Conservation (phyloP, 2,888 invertebrate genomes). For the Scotopteryx bipunctaria region DNA sequence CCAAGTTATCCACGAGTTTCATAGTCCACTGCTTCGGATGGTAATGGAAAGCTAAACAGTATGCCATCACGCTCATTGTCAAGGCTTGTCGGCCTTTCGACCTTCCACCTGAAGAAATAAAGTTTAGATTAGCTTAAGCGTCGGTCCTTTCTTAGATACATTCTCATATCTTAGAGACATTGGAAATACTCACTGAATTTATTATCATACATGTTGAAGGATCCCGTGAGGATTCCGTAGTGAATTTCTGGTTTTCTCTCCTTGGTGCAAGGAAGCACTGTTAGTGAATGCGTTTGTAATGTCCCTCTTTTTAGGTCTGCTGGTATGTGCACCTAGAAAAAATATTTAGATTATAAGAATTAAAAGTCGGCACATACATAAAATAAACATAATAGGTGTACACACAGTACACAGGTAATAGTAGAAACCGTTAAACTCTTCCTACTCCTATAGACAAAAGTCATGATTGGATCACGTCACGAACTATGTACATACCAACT, state of each 20-base stretch:
- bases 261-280: constrained; percentile 68
- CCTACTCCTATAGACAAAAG: no score
- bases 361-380: no score
- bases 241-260: constrained; percentile 61
- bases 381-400: no score
- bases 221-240: constrained; percentile 71
- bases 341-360: no score
- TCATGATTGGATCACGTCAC: no score
- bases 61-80: constrained; percentile 84
- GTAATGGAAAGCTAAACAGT: constrained; percentile 82
- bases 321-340: constrained; percentile 62
- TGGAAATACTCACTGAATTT: constrained; percentile 62
- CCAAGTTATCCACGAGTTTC: constrained; percentile 83
- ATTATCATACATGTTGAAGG: constrained; percentile 70
- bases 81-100: constrained; percentile 79
- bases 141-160: neutral
- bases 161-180: neutral
- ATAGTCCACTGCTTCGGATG: constrained; percentile 85
- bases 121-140: neutral
- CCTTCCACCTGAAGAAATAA: constrained; percentile 49
- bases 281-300: constrained; percentile 70
- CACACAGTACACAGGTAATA: no score
- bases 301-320: constrained; percentile 61
- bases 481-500: no score
- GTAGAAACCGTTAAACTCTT: no score